Evolutionary conservation across 2,888 invertebrate genomes (phyloP), one percentile per base, ranked within the genome.

Genomic region (Calameuta pallipes): DNA sequence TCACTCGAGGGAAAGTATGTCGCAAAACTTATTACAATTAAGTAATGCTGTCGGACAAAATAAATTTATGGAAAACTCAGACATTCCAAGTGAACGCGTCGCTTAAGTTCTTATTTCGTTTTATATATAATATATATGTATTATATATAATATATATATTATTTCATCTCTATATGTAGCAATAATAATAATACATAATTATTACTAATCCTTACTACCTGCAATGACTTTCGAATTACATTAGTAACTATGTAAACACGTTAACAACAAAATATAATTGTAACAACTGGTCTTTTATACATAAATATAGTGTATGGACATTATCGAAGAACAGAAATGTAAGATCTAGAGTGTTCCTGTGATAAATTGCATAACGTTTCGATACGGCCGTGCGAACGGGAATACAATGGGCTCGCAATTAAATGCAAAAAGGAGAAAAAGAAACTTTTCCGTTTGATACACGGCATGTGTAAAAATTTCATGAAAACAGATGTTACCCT

Each of bases 1-100:
- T 80, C 75, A 78, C 77, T 73, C 77, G 56, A 79, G 81, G 77
- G 81, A 82, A 82, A 84, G 83, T 84, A 86, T 80, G 73, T 78
- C 80, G 75, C 76, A 78, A 56, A 56, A 81, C 80, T 79, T 79
- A 79, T 77, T 73, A 75, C 73, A 80, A 73, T 75, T 73, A 77
- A 81, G 82, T 30, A 15, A 71, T 36, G 74, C 34, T 74, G 9
- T 74, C 36, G 74, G 23, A 11, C n/a, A 74, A 74, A 74, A 35
- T 74, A 35, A 35, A n/a, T 71, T 33, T 31, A 31, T 13, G 33
- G 71, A 71, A 31, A 33, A 71, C 3, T 71, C 15, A 11, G 36
- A 74, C 74, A 33, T 30, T 34, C 74, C 74, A 36, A 35, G 74
- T n/a, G 36, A 35, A 74, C 74, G 15, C 37, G n/a, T 23, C 36